Conservation (phyloP, 1,140 invertebrate genomes). For the Propsilocerus akamusi region DNA sequence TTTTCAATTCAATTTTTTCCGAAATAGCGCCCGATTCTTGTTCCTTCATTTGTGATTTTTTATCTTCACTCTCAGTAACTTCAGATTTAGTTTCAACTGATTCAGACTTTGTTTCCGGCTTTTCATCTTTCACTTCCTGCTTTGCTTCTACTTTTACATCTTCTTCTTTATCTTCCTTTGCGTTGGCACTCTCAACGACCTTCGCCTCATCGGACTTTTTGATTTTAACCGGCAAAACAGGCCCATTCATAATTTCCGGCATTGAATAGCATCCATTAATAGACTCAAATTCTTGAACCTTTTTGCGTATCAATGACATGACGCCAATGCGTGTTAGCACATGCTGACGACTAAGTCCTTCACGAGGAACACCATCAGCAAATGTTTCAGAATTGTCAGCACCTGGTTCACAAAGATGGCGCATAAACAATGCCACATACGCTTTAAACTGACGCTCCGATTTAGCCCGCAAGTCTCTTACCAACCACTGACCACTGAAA, state of each 20-base stretch:
- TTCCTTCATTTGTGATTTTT: too few relatives aligned
- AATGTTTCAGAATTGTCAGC: constrained; percentile 96
- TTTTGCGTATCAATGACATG: constrained; percentile 97
- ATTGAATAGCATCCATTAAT: constrained; percentile 97
- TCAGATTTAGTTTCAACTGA: constrained; percentile 24
- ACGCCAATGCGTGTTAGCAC: constrained; percentile 96
- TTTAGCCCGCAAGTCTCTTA: constrained; percentile 92
- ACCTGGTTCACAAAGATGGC: constrained; percentile 96
- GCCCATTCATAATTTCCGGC: constrained; percentile 76
- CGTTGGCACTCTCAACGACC: constrained; percentile 11
- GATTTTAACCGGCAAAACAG: constrained; percentile 43
- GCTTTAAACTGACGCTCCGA: constrained; percentile 97
- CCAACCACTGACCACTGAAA: constrained; percentile 97
- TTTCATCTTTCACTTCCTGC: constrained; percentile 17
- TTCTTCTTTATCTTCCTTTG: constrained; percentile 12
- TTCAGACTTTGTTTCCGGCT: constrained; percentile 14
- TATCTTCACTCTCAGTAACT: constrained; percentile 13
- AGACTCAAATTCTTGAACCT: constrained; percentile 96
- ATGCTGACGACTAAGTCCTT: constrained; percentile 95
- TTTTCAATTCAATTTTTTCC: too few relatives aligned
- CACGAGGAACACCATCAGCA: constrained; percentile 94
- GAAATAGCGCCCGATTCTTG: constrained; percentile 7
- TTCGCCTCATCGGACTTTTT: constrained; percentile 11
- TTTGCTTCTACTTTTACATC: constrained; percentile 17
- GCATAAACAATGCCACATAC: constrained; percentile 97